These are phyloP conservation scores for Choloepus hoffmanni DNA, from an alignment of 2,113 vertebrate genomes.

Conservation along the genomic window DNA sequence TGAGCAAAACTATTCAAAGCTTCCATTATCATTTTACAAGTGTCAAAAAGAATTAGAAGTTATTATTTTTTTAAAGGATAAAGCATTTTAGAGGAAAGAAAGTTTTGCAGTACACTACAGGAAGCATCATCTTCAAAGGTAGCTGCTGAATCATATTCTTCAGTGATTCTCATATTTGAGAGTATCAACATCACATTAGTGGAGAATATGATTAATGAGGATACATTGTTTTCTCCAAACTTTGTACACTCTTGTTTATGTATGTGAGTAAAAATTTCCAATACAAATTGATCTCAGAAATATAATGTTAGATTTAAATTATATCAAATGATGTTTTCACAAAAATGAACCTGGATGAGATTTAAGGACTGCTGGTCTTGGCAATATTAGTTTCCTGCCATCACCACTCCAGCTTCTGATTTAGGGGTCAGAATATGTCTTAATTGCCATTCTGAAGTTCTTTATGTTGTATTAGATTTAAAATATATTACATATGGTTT, in stretches of 20 bases:
- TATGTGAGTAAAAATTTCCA: not conserved
- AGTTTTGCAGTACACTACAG: constrained; percentile 24
- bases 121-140: constrained; percentile 8
- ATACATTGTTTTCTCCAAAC: not conserved
- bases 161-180: not conserved
- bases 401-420: not conserved
- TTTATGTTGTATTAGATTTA: not conserved
- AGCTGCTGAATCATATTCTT: not conserved
- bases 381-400: not conserved
- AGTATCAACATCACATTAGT: not conserved
- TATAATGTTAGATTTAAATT: not conserved
- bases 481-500: not conserved
- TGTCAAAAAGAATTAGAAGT: constrained; percentile 41
- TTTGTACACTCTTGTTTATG: not conserved
- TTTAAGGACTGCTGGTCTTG: not conserved
- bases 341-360: not conserved
- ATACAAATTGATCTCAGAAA: not conserved
- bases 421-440: not conserved
- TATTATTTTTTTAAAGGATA: not conserved
- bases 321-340: not conserved
- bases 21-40: constrained; percentile 58
- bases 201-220: not conserved
- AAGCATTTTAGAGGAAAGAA: not conserved
- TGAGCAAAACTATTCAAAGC: constrained; percentile 47
- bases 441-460: not conserved